Percentiles rank a stretch among this genome's conserved stretches.
phyloP scores from a whole-genome alignment of 2,888 invertebrate species.

The Fragum whitleyi region DNA sequence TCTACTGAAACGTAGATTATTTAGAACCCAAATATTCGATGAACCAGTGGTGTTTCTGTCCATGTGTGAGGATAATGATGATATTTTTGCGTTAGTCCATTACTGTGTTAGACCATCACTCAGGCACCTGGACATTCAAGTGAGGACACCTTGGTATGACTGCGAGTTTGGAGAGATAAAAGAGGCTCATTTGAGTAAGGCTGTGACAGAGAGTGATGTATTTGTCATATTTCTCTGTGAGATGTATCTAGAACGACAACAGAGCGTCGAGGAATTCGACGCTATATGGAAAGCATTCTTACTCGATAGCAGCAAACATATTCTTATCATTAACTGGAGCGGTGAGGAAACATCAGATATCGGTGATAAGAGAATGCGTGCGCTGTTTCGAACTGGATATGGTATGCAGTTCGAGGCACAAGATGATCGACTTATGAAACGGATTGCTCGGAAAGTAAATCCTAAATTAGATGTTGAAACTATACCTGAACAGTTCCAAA shows the following conservation, averaged over 20 bases:
- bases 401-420: neutral
- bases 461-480: neutral
- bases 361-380: neutral
- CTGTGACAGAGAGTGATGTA: neutral
- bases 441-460: neutral
- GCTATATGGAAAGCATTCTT: constrained; percentile 22
- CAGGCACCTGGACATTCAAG: neutral
- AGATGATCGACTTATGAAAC: constrained; percentile 10
- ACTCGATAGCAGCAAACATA: constrained; percentile 8
- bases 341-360: neutral
- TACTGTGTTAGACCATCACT: neutral
- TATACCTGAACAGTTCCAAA: neutral
- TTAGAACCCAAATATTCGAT: neutral
- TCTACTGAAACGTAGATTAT: neutral
- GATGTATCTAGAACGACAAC: neutral
- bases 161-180: neutral
- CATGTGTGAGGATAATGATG: constrained; percentile 30
- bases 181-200: neutral
- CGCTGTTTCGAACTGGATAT: constrained; percentile 7
- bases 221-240: constrained; percentile 24
- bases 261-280: constrained; percentile 20
- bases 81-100: neutral
- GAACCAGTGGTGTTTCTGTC: constrained; percentile 23
- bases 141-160: constrained; percentile 13
- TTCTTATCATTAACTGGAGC: constrained; percentile 21